Evolutionary conservation across 2,797 vertebrate species (phyloP), one percentile per base, ranked within the genome.

Genomic region (Sitta carolinensis): DNA sequence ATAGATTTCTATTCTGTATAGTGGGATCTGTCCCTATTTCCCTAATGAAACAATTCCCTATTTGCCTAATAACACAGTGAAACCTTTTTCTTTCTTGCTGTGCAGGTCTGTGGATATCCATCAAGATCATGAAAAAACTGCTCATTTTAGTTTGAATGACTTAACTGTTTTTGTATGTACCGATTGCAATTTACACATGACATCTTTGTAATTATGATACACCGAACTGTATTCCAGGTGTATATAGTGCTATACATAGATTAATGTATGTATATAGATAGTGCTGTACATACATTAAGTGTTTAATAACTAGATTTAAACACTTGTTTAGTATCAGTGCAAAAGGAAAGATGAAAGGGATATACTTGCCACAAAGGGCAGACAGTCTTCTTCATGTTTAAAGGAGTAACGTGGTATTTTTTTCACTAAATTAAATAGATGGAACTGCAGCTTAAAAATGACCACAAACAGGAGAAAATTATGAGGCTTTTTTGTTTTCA

Each of bases 341-440:
- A 78, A 42, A 59, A 68, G 54, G 76, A 86, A 92, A 73, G 57
- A 68, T 38, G 69, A 74, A 81, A 52, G 64, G 34, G 26, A 73
- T 78, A 7, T 50, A 30, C 57, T 69, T 84, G 36, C 77, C 62
- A 67, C 52, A 63, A 54, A 70, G 25, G 59, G 45, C 34, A 47
- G 47, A 18, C 54, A 51, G 32, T 32, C 57, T 62, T 73, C 89
- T 90, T 76, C 38, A n/a, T 20, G 42, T 73, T 89, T 76, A 92
- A 92, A 76, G 59, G 72, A 93, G 32, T 17, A 86, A 94, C 40
- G 29, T 48, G 34, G 29, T 69, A 26, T 67, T 87, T 96, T 75
- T 66, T 83, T 87, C 52, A 76, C 73, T 51, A 70, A 70, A 78
- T 94, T 83, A 89, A 96, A 88, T 58, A 94, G 75, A 84, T 81